phyloP scores from a whole-genome alignment of 2,888 invertebrate genomes.

The Eutolmus rufibarbis region DNA sequence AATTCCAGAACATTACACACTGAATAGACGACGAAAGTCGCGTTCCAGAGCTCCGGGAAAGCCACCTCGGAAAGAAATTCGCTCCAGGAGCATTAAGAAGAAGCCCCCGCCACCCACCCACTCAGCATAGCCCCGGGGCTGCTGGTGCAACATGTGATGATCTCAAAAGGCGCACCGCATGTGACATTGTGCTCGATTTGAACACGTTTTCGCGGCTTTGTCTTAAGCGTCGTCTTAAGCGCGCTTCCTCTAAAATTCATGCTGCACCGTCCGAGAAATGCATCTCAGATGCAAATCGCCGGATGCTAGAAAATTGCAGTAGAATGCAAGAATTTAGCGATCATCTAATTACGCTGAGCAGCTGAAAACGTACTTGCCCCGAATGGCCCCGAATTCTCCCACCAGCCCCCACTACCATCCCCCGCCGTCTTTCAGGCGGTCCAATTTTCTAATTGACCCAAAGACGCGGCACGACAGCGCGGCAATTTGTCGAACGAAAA shows the following conservation, averaged over 20 bases:
- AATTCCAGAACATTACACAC: neutral
- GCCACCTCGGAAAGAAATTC: neutral
- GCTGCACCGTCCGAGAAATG: conserved; percentile 3
- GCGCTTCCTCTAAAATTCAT: conserved; percentile 1
- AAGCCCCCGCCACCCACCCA: neutral
- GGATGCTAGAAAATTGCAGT: conserved; percentile 20
- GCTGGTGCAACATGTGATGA: conserved; percentile 16
- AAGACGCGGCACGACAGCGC: neutral
- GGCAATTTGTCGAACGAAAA: conserved; percentile 1
- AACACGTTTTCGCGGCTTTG: conserved; percentile 2
- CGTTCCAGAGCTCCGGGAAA: neutral
- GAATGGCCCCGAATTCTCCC: neutral
- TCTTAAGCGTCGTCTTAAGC: neutral
- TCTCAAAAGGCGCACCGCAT: neutral
- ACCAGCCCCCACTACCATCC: neutral
- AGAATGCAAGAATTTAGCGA: conserved; percentile 28
- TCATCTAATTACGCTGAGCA: conserved; percentile 5
- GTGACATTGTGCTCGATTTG: conserved; percentile 11
- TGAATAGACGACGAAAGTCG: neutral
- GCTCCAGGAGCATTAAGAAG: neutral
- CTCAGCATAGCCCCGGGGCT: neutral
- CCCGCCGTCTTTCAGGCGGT: neutral
- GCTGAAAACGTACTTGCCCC: neutral
- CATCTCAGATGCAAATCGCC: conserved; percentile 22
- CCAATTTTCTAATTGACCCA: conserved; percentile 37